Percentiles rank a stretch among this genome's conserved stretches.
Conservation (phyloP, 2,797 vertebrate species). For the Rhodeus uyekii region DNA sequence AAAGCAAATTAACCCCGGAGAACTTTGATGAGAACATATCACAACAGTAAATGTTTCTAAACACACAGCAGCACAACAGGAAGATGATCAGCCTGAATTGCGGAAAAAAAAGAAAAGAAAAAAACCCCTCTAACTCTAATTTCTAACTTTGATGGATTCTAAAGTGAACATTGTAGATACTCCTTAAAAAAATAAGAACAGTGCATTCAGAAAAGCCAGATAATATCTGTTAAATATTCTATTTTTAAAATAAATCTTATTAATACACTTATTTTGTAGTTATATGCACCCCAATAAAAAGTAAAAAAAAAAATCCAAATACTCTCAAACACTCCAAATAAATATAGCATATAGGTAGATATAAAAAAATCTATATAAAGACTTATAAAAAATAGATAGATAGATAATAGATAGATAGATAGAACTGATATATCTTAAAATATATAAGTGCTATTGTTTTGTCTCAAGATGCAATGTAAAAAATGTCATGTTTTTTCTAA, state of each 20-base stretch:
- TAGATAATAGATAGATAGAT: neutral
- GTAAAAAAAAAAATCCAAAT: neutral
- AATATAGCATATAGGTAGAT: neutral
- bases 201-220: neutral
- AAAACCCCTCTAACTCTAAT: neutral
- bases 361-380: neutral
- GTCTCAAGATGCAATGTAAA: no score
- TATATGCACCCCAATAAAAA: neutral
- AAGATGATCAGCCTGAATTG: neutral
- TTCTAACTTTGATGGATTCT: neutral
- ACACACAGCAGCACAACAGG: neutral
- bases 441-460: no score
- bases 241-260: neutral
- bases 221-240: neutral
- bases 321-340: neutral
- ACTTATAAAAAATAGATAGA: neutral
- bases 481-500: no score
- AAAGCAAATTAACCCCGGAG: neutral
- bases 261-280: neutral
- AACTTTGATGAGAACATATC: neutral
- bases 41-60: neutral
- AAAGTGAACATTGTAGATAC: neutral
- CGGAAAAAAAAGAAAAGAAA: no score
- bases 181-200: constrained; percentile 3
- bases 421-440: no score